Percentiles rank a stretch among this genome's conserved stretches.
Conservation (phyloP, 2,888 invertebrate species). For the Drosophila lacicola region DNA sequence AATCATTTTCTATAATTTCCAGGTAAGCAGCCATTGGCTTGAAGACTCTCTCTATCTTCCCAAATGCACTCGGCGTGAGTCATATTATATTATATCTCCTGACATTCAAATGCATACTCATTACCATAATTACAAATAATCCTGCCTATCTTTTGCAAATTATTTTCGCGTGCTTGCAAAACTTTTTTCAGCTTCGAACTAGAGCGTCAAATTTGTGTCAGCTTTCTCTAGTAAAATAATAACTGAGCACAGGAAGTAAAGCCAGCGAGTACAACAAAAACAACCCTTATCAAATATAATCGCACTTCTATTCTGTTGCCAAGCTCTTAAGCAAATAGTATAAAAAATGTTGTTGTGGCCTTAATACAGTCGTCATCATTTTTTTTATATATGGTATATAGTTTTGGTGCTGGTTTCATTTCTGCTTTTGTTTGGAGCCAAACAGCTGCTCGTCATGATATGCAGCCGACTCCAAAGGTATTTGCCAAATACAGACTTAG, state of each 20-base stretch:
- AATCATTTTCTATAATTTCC: slow-evolving; percentile 36
- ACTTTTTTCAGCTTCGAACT: slow-evolving; percentile 15
- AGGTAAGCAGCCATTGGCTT: slow-evolving; percentile 63
- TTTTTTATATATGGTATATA: slow-evolving; percentile 11
- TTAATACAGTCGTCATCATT: slow-evolving; percentile 64
- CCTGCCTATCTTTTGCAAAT: slow-evolving; percentile 22
- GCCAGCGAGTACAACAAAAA: slow-evolving; percentile 21
- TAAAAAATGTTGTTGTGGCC: slow-evolving; percentile 38
- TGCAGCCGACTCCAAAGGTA: slow-evolving; percentile 16
- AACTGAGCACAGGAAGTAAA: slow-evolving; percentile 18
- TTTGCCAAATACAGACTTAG: slow-evolving; percentile 1
- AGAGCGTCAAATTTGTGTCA: slow-evolving; percentile 40
- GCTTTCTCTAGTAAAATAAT: slow-evolving; percentile 18
- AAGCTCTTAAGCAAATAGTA: slow-evolving; percentile 32
- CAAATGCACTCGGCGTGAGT: slow-evolving; percentile 26
- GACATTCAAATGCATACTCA: not conserved
- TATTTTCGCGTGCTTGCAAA: slow-evolving; percentile 17
- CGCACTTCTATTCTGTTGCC: slow-evolving; percentile 42
- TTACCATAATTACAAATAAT: slow-evolving; percentile 17
- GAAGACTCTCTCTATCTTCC: not conserved
- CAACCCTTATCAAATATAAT: slow-evolving; percentile 62
- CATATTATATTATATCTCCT: slow-evolving; percentile 6
- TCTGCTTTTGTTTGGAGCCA: slow-evolving; percentile 59
- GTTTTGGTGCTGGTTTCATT: slow-evolving; percentile 49
- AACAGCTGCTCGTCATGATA: slow-evolving; percentile 73